Conservation (phyloP, 2,797 vertebrate genomes). For the Erethizon dorsatum region DNA sequence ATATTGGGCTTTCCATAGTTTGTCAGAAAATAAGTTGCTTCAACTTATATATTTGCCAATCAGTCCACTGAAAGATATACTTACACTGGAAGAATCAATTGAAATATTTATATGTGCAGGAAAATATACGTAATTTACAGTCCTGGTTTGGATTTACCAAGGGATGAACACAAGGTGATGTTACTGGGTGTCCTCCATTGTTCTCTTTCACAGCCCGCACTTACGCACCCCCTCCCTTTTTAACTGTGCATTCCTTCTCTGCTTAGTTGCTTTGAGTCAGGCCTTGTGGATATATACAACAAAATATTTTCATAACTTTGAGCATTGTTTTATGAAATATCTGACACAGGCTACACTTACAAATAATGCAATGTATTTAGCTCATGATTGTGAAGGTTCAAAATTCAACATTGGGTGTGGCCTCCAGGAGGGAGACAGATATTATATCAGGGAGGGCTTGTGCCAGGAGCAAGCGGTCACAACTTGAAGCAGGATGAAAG, state of each 20-base stretch:
- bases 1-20: neutral
- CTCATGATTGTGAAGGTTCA: neutral
- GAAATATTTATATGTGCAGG: neutral
- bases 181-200: rapidly evolving
- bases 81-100: neutral
- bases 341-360: neutral
- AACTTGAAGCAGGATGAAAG: neutral
- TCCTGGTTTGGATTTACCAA: neutral
- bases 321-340: neutral
- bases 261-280: neutral
- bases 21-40: conserved; percentile 30
- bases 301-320: neutral
- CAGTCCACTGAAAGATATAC: neutral
- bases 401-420: neutral
- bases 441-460: rapidly evolving
- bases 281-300: neutral
- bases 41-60: neutral
- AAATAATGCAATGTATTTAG: neutral
- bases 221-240: neutral
- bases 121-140: neutral
- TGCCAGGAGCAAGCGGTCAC: no score
- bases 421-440: neutral
- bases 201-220: neutral
- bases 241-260: neutral
- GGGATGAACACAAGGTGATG: neutral